A percentile compares a stretch with the other conserved stretches of the same genome.
Conservation (phyloP, 2,888 invertebrate genomes). For the Agonum fuliginosum region DNA sequence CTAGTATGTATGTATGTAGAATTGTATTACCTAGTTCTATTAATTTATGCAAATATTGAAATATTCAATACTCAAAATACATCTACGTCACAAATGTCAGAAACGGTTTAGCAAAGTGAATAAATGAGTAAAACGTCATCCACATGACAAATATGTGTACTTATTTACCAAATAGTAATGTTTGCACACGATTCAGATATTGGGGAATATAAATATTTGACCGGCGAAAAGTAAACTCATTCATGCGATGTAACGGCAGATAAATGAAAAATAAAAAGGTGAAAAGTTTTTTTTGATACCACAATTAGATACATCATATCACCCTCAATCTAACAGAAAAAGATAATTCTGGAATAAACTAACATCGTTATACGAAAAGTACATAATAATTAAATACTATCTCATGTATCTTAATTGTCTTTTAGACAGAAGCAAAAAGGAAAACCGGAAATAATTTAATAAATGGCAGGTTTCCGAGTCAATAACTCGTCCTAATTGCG, state of each 20-base stretch:
- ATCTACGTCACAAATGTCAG: no score
- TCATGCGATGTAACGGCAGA: background rate
- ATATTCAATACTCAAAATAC: no score
- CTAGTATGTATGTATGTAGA: no score
- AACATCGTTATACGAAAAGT: constrained; percentile 5
- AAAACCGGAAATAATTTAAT: constrained; percentile 18
- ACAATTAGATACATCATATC: background rate
- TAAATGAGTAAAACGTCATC: background rate
- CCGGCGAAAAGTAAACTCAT: background rate
- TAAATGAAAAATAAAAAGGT: background rate
- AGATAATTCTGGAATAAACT: background rate
- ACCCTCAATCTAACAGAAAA: background rate
- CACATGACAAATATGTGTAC: background rate
- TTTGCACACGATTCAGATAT: constrained; percentile 15
- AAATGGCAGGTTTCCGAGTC: constrained; percentile 26
- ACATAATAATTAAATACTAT: constrained; percentile 29
- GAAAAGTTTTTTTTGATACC: background rate
- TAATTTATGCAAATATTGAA: no score
- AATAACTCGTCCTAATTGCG: constrained; percentile 8
- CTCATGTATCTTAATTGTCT: constrained; percentile 14
- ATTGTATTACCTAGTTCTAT: no score
- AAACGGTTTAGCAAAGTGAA: background rate
- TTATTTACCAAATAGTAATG: constrained; percentile 6
- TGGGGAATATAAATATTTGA: constrained; percentile 10
- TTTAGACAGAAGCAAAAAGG: constrained; percentile 6